Percentiles rank a stretch among this genome's conserved stretches.
Conservation (phyloP, 2,888 invertebrate species). For the Micoletzkya japonica region DNA sequence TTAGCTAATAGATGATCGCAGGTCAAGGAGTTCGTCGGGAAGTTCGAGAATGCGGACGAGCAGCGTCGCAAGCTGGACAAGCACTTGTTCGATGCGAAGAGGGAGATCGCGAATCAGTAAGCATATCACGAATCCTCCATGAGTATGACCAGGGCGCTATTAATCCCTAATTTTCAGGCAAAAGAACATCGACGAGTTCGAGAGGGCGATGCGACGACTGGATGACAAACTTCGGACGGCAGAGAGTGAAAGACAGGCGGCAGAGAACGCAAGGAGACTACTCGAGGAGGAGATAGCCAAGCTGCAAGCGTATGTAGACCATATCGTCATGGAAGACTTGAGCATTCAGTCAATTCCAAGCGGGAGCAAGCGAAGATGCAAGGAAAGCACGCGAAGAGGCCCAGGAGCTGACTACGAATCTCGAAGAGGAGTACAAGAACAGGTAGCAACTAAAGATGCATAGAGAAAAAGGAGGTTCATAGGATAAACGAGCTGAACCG, state of each 20-base stretch:
- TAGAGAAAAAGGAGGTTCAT: background rate
- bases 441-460: conserved; percentile 29
- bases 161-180: conserved; percentile 33
- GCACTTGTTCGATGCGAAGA: conserved; percentile 52
- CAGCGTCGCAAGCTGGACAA: conserved; percentile 57
- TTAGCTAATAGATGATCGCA: conserved; percentile 4
- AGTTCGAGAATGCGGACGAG: conserved; percentile 59
- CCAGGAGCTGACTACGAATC: conserved; percentile 52
- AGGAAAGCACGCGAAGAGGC: conserved; percentile 57
- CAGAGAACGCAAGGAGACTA: conserved; percentile 58
- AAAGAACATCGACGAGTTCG: conserved; percentile 55
- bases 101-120: conserved; percentile 48
- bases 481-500: conserved; percentile 60
- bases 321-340: background rate
- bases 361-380: conserved; percentile 53
- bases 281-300: conserved; percentile 60
- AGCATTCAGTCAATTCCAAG: conserved; percentile 48
- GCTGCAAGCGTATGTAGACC: conserved; percentile 48
- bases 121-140: background rate
- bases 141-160: background rate
- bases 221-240: conserved; percentile 57
- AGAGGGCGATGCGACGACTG: conserved; percentile 51
- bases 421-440: conserved; percentile 61
- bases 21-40: conserved; percentile 51
- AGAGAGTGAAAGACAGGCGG: conserved; percentile 53